Evolutionary conservation across 2,113 vertebrate species (phyloP), one percentile per base, ranked within the genome.

Genomic region (Dolichallabes microphthalmus): DNA sequence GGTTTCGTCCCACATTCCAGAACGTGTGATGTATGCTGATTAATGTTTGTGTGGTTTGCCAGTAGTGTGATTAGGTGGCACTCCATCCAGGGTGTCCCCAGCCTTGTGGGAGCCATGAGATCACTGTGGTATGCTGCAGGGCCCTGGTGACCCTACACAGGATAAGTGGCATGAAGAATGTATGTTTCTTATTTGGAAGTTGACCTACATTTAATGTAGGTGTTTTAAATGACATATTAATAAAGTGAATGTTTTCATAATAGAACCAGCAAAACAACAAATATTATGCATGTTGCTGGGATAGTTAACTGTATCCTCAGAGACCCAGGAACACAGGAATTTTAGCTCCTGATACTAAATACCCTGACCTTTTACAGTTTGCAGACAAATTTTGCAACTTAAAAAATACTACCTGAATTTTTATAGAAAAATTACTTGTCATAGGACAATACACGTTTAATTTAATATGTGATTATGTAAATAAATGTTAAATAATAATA

Each of bases 261-360:
- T 78, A 10, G 30, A 35, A 58, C 3, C 12, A 35, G 5, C 11
- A 10, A 19, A 57, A 77, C n/a, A 25, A 25, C 8, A 63, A 1
- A 68, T 4, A 10, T 68, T 58, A 35, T 45, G 15, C 50, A 32
- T 53, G 69, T 73, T 73, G 80, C 73, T 80, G 83, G 85, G 88
- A 86, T 88, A 86, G 86, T 71, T 85, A 55, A 77, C 61, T 87
- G 87, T 84, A 77, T 88, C 79, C 76, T 84, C 50, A 60, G 50
- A 73, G 19, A 71, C 50, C 55, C 30, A 69, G 69, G 71, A 50
- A 52, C 73, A 85, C 69, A 55, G 63, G 57, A 80, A 80, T 74
- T 83, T 87, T 74, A 2, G 32, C 35, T 77, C 35, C 64, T 77
- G 58, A 77, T 77, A 66, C 60, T 64, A 53, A 77, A 53, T 63